Evolutionary conservation across 1,140 invertebrate genomes (phyloP).

Genomic region (Macrosteles quadrilineatus): DNA sequence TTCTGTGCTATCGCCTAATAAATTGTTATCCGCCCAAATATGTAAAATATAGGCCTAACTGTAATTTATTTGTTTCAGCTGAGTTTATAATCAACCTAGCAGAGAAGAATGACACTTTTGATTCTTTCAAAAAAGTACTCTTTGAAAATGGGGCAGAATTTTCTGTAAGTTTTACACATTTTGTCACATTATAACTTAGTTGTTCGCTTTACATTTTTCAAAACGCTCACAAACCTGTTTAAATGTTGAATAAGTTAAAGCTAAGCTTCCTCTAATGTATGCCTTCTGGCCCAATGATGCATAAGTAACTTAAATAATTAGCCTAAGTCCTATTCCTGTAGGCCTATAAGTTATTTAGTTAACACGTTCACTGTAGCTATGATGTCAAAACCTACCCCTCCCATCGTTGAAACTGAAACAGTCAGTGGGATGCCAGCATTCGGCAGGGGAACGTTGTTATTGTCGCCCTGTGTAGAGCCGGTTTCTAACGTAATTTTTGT

Average conservation of each 20-base stretch:
- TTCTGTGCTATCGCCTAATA: no score
- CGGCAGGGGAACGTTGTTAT: no score
- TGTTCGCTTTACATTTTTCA: background rate
- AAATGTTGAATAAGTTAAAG: background rate
- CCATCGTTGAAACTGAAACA: no score
- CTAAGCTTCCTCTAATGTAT: background rate
- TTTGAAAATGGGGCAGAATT: slow-evolving; percentile 93
- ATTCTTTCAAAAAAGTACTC: slow-evolving; percentile 84
- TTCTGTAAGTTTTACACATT: slow-evolving; percentile 55
- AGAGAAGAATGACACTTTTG: slow-evolving; percentile 83
- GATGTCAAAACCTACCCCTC: no score
- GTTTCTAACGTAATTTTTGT: no score
- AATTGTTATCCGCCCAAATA: no score
- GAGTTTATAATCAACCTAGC: slow-evolving; percentile 96
- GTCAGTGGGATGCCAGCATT: no score
- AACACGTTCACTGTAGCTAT: no score
- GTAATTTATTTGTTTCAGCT: slow-evolving; percentile 69
- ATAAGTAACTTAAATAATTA: no score
- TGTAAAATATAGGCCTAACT: no score
- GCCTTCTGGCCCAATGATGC: background rate
- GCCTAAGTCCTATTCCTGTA: no score
- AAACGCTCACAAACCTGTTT: background rate
- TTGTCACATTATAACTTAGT: background rate
- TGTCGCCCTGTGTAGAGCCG: no score
- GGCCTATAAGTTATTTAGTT: background rate